Evolutionary conservation across 2,797 vertebrate genomes (phyloP).

Genomic region (Silurus lanzhouensis): DNA sequence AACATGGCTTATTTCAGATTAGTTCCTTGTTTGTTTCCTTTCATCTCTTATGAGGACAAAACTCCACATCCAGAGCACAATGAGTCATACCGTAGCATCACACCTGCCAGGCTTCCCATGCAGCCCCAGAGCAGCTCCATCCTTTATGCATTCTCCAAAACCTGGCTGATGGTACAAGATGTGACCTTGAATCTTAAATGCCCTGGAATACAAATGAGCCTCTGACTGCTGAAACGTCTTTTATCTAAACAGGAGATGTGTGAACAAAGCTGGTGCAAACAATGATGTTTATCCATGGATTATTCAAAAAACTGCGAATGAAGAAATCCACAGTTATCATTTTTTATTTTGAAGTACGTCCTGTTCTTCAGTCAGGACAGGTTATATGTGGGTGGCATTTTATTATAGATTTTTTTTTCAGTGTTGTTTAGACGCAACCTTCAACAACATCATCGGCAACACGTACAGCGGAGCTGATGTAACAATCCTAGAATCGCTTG

Average conservation of each 20-base stretch:
- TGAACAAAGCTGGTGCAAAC: not conserved
- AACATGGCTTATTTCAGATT: not conserved
- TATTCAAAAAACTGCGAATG: not conserved
- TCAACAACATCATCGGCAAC: not conserved
- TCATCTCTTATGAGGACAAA: conserved; percentile 14
- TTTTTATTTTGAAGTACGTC: not conserved
- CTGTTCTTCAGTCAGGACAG: not conserved
- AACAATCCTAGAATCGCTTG: not conserved
- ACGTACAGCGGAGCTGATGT: not conserved
- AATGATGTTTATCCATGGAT: not conserved
- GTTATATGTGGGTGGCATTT: not conserved
- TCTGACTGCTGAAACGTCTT: not conserved
- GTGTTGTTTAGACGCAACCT: not conserved
- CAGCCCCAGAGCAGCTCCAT: not conserved
- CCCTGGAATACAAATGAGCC: conserved; percentile 3
- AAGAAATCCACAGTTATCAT: not conserved
- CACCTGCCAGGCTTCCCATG: conserved; percentile 22
- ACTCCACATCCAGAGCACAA: conserved; percentile 38
- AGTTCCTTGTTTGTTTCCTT: conserved; percentile 39
- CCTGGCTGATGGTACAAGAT: not conserved
- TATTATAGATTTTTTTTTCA: not conserved
- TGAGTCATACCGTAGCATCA: conserved; percentile 43
- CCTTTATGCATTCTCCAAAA: conserved; percentile 1
- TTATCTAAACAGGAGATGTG: not conserved
- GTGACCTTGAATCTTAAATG: conserved; percentile 8